A percentile compares a stretch with the other conserved stretches of the same genome.
Conservation (phyloP, 2,113 vertebrate species). For the Labrus mixtus region DNA sequence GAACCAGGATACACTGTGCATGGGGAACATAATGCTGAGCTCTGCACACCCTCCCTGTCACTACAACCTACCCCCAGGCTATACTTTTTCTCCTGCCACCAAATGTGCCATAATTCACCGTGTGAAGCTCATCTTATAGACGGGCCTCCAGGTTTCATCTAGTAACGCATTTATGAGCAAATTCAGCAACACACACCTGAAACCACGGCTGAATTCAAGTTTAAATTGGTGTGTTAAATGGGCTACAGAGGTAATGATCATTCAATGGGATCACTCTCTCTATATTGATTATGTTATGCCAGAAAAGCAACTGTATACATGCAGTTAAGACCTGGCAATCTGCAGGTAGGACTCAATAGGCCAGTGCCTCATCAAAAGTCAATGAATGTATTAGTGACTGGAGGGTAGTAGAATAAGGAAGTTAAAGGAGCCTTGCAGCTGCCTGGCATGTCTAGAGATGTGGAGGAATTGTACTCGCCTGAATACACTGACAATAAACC, state of each 20-base stretch:
- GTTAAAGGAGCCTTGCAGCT: constrained; percentile 8
- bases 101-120: constrained; percentile 8
- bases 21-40: background rate
- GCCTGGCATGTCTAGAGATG: background rate
- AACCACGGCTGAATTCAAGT: background rate
- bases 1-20: background rate
- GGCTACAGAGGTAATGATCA: background rate
- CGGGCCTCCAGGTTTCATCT: background rate
- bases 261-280: background rate
- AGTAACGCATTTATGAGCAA: background rate
- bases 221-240: background rate
- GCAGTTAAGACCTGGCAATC: constrained; percentile 2
- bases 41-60: constrained; percentile 17
- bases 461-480: background rate
- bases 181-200: background rate
- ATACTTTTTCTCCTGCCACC: constrained; percentile 40
- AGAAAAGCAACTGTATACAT: background rate
- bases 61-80: constrained; percentile 22
- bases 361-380: background rate
- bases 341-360: background rate
- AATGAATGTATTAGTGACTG: background rate
- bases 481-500: background rate
- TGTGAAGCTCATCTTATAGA: constrained; percentile 17
- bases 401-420: constrained; percentile 19
- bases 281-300: background rate